Percentiles rank a stretch among this genome's conserved stretches.
phyloP scores from a whole-genome alignment of 2,888 invertebrate genomes.

The Trissoscelio sp. region DNA sequence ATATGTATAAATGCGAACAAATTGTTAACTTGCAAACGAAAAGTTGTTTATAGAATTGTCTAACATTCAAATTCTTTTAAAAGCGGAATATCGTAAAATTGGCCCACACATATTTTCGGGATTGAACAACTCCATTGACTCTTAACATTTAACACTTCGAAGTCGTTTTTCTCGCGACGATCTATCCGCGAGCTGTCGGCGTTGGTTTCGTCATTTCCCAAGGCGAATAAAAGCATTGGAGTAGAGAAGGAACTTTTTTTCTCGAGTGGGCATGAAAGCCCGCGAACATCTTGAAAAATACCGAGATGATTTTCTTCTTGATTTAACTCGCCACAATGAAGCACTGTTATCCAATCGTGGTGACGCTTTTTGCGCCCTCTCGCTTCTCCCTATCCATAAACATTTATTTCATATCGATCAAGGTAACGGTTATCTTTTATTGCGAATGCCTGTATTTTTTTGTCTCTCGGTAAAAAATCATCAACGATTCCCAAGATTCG shows the following conservation, averaged over 20 bases:
- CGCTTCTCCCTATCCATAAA: slow-evolving; percentile 32
- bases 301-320: slow-evolving; percentile 66
- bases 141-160: slow-evolving; percentile 29
- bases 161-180: slow-evolving; percentile 35
- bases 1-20: too few species aligned
- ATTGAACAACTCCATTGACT: slow-evolving; percentile 26
- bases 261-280: slow-evolving; percentile 57
- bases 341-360: slow-evolving; percentile 41
- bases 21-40: too few species aligned
- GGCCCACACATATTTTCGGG: slow-evolving; percentile 23
- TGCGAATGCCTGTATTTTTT: slow-evolving; percentile 33
- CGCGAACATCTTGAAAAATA: slow-evolving; percentile 62
- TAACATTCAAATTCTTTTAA: not conserved
- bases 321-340: slow-evolving; percentile 58
- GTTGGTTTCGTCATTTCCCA: slow-evolving; percentile 54
- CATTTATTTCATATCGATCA: slow-evolving; percentile 47
- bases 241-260: slow-evolving; percentile 59
- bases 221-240: slow-evolving; percentile 59
- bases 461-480: slow-evolving; percentile 30
- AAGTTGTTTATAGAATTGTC: not conserved
- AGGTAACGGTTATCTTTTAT: slow-evolving; percentile 45
- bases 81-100: not conserved
- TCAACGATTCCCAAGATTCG: slow-evolving; percentile 30
- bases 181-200: slow-evolving; percentile 32
- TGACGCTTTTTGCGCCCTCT: slow-evolving; percentile 23